A percentile compares a stretch with the other conserved stretches of the same genome.
Evolutionary conservation across 92 coral and sea anemone species (phyloP).

Genomic region (Epizoanthus rinbou): DNA sequence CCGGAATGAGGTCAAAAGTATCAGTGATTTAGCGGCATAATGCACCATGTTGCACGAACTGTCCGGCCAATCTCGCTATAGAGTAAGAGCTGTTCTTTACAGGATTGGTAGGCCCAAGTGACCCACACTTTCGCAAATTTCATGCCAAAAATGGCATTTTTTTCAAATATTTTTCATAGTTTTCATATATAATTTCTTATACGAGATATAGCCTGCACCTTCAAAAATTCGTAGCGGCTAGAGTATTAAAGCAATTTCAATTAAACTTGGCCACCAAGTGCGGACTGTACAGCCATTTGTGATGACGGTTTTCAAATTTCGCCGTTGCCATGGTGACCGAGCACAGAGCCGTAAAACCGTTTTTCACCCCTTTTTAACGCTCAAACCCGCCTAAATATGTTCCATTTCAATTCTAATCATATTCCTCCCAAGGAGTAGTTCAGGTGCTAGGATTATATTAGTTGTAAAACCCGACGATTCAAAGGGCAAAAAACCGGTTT

Average conservation of each 20-base stretch:
- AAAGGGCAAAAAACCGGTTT: too few relatives aligned
- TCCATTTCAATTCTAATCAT: neutral
- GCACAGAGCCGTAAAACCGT: conserved; percentile 7
- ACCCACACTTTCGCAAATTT: neutral
- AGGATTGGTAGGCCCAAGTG: conserved; percentile 1
- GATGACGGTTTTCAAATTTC: conserved; percentile 1
- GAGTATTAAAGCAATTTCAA: conserved; percentile 6
- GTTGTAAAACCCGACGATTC: too few relatives aligned
- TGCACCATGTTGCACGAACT: too few relatives aligned
- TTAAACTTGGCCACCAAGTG: conserved; percentile 13
- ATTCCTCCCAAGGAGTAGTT: conserved; percentile 2
- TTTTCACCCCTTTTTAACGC: neutral
- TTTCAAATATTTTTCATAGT: too few relatives aligned
- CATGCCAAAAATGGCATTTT: conserved; percentile 1
- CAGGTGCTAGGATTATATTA: too few relatives aligned
- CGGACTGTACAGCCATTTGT: neutral
- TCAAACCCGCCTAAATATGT: neutral
- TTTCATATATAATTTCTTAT: neutral
- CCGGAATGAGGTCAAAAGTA: too few relatives aligned
- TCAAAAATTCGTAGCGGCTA: too few relatives aligned
- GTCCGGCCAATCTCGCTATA: neutral
- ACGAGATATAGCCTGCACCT: too few relatives aligned
- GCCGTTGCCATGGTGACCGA: conserved; percentile 13
- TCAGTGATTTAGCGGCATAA: too few relatives aligned
- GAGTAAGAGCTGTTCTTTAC: neutral